Conservation (phyloP, 2,797 vertebrate species). For the Antennarius maculatus region DNA sequence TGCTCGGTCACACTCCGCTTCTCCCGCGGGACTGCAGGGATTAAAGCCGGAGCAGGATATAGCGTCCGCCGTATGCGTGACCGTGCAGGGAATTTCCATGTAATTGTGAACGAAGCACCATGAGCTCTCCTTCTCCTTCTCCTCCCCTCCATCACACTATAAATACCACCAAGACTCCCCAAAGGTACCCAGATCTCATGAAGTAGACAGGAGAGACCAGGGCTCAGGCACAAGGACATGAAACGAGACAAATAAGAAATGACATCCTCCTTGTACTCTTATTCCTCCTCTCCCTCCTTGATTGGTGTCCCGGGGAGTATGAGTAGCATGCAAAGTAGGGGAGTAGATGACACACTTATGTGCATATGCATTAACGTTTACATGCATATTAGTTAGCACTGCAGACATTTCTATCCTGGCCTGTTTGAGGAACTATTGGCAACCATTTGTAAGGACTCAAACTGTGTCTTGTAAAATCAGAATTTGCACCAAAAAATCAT, state of each 20-base stretch:
- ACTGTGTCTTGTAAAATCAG: neutral
- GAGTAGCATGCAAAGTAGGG: constrained; percentile 18
- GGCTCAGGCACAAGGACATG: constrained; percentile 57
- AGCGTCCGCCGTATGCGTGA: constrained; percentile 74
- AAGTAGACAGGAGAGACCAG: constrained; percentile 58
- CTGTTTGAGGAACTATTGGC: neutral
- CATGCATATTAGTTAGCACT: neutral
- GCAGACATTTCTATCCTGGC: neutral
- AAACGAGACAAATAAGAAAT: constrained; percentile 57
- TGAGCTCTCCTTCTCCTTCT: constrained; percentile 62
- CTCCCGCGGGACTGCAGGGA: constrained; percentile 72
- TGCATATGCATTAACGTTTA: neutral
- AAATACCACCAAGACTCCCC: constrained; percentile 71
- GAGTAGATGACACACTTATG: constrained; percentile 24
- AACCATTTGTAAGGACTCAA: neutral
- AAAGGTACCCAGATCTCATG: constrained; percentile 57
- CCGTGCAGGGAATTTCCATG: constrained; percentile 79
- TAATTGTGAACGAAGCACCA: constrained; percentile 78
- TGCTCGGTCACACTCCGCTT: constrained; percentile 77
- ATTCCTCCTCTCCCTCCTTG: constrained; percentile 29
- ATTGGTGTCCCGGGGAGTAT: constrained; percentile 35
- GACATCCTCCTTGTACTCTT: constrained; percentile 52
- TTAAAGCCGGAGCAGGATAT: constrained; percentile 72
- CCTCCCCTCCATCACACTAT: constrained; percentile 63
- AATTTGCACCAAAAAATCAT: neutral